Conservation (phyloP, 2,888 invertebrate species). For the Flexamia atlantica region DNA sequence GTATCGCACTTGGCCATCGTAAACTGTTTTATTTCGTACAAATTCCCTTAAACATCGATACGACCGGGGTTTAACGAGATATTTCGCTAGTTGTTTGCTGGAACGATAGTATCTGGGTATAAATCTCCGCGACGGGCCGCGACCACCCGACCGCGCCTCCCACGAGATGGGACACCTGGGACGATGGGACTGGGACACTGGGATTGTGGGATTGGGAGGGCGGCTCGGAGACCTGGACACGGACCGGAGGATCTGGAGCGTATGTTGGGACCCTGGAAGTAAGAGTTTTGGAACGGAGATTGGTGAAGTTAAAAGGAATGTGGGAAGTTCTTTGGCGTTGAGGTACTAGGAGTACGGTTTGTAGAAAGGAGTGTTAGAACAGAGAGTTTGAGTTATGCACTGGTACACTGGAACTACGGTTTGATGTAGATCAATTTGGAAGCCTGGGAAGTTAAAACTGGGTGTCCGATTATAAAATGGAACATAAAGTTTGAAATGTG, state of each 20-base stretch:
- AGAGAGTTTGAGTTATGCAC: too few relatives aligned
- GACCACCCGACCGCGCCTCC: conserved; percentile 59
- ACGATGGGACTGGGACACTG: not conserved
- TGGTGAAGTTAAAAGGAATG: too few relatives aligned
- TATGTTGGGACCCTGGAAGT: not conserved
- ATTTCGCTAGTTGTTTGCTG: conserved; percentile 63
- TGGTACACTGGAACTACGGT: not conserved
- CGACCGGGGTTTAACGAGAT: conserved; percentile 60
- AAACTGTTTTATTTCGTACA: conserved; percentile 65
- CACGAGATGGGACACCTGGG: conserved; percentile 1
- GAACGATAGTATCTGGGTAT: conserved; percentile 59
- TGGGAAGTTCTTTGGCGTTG: too few relatives aligned
- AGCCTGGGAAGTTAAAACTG: too few relatives aligned
- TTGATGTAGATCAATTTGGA: too few relatives aligned
- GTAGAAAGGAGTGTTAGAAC: too few relatives aligned
- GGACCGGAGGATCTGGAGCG: not conserved
- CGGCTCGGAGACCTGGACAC: not conserved
- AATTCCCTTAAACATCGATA: conserved; percentile 64
- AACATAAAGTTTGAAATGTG: too few relatives aligned
- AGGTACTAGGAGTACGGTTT: too few relatives aligned
- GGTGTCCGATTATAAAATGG: too few relatives aligned
- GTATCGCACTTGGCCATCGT: conserved; percentile 57
- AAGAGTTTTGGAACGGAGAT: not conserved
- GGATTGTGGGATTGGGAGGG: not conserved
- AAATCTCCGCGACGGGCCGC: conserved; percentile 44